Percentiles rank a stretch among this genome's conserved stretches.
phyloP scores from a whole-genome alignment of 2,888 invertebrate species.

The Halictus quadricinctus region DNA sequence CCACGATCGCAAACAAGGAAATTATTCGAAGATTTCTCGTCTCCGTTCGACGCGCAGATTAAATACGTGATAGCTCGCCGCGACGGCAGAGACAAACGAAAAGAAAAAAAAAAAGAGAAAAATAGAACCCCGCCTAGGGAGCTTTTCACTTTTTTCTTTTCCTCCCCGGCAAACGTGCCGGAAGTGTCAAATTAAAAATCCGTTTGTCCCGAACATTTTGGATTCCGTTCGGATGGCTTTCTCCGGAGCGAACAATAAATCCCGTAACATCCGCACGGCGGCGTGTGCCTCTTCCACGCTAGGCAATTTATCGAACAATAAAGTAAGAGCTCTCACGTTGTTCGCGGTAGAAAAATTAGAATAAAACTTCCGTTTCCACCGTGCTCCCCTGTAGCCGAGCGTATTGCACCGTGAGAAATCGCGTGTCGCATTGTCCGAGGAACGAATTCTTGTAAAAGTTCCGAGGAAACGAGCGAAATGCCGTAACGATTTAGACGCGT shows the following conservation, averaged over 20 bases:
- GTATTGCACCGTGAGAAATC: conserved; percentile 17
- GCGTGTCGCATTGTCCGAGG: conserved; percentile 19
- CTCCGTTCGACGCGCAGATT: not conserved
- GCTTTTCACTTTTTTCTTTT: not conserved
- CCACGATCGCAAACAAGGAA: conserved; percentile 3
- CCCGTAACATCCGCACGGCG: conserved; percentile 29
- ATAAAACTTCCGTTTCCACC: conserved; percentile 43
- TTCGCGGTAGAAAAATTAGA: conserved; percentile 37
- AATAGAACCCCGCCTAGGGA: not conserved
- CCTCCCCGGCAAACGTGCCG: not conserved
- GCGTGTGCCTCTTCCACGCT: conserved; percentile 36
- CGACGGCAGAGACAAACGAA: conserved; percentile 13
- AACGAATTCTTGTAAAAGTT: not conserved
- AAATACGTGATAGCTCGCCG: conserved; percentile 18
- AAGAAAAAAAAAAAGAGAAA: conserved; percentile 12
- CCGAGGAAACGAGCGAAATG: not conserved
- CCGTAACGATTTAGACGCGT: not conserved
- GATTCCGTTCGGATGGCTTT: conserved; percentile 19
- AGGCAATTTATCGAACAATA: conserved; percentile 48
- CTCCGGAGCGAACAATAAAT: conserved; percentile 48
- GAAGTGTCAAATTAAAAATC: conserved; percentile 40
- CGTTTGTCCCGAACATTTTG: not conserved
- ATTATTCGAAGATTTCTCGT: not conserved
- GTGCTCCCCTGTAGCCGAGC: not conserved
- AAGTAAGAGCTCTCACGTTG: conserved; percentile 52